These are phyloP conservation scores for Chaetogeoica ovagalla DNA, from an alignment of 2,888 invertebrate genomes.

Conservation along the genomic window DNA sequence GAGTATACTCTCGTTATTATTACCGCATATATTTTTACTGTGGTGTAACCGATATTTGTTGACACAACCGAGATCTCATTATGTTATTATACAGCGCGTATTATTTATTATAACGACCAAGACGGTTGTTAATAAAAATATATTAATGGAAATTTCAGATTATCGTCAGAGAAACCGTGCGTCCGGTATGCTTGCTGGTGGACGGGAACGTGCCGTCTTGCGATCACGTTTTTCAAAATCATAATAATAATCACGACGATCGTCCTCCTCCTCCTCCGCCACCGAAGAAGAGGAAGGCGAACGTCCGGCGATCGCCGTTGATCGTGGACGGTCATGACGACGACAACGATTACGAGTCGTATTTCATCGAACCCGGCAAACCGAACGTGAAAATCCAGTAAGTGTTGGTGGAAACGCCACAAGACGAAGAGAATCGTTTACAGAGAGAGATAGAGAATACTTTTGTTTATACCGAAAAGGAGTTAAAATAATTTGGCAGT, in stretches of 20 bases:
- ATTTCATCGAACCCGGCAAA: slow-evolving; percentile 13
- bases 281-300: too few relatives aligned
- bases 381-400: slow-evolving; percentile 16
- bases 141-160: slow-evolving; percentile 40
- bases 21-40: too few relatives aligned
- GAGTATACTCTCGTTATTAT: too few relatives aligned
- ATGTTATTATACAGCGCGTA: too few relatives aligned
- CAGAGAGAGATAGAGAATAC: too few relatives aligned
- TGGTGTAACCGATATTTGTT: neutral
- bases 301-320: too few relatives aligned
- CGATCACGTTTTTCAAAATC: neutral
- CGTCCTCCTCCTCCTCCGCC: too few relatives aligned
- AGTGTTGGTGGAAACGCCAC: neutral
- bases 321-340: too few relatives aligned
- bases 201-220: slow-evolving; percentile 32
- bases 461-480: too few relatives aligned
- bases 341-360: neutral
- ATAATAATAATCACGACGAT: neutral
- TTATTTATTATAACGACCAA: too few relatives aligned
- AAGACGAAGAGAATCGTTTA: too few relatives aligned
- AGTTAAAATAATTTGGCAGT: too few relatives aligned
- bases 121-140: slow-evolving; percentile 6
- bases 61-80: slow-evolving; percentile 11
- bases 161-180: slow-evolving; percentile 36
- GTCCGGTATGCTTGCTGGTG: slow-evolving; percentile 34